phyloP scores from a whole-genome alignment of 2,888 invertebrate genomes.

The Sphaerophoria rueppellii region DNA sequence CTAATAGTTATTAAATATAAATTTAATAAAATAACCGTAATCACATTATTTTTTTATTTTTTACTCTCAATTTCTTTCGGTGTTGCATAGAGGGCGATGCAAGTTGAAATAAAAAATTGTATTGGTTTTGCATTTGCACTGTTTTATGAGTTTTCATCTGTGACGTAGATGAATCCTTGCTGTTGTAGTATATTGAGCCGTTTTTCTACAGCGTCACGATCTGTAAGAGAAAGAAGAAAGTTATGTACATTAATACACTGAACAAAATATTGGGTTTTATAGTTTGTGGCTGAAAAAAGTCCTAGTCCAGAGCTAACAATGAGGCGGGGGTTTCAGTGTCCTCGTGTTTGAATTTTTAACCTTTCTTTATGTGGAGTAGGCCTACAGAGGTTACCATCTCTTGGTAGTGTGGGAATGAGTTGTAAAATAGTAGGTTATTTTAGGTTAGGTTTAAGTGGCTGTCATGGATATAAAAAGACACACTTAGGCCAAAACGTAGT shows the following conservation, averaged over 20 bases:
- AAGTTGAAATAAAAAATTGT: constrained; percentile 31
- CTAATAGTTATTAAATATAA: constrained; percentile 63
- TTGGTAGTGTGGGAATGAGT: neutral
- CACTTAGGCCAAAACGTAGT: no score
- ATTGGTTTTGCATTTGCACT: constrained; percentile 22
- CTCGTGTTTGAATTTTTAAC: no score
- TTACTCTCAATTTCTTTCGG: constrained; percentile 36
- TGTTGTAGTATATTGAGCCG: constrained; percentile 92
- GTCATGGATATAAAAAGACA: no score
- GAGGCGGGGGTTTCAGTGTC: no score
- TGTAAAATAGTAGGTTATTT: no score
- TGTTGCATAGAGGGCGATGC: constrained; percentile 43
- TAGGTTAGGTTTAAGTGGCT: no score
- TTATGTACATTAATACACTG: neutral
- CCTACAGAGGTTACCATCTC: neutral
- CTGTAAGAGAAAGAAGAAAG: constrained; percentile 83
- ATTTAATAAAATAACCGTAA: constrained; percentile 70
- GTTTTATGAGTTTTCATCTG: constrained; percentile 82
- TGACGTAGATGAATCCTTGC: constrained; percentile 88
- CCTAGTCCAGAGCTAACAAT: no score
- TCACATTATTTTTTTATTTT: constrained; percentile 60
- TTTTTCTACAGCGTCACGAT: constrained; percentile 98
- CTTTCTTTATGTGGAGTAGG: neutral
- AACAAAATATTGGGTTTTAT: neutral
- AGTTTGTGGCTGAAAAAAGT: no score